phyloP scores from a whole-genome alignment of 1,140 invertebrate species.

The Drosophila neocordata region DNA sequence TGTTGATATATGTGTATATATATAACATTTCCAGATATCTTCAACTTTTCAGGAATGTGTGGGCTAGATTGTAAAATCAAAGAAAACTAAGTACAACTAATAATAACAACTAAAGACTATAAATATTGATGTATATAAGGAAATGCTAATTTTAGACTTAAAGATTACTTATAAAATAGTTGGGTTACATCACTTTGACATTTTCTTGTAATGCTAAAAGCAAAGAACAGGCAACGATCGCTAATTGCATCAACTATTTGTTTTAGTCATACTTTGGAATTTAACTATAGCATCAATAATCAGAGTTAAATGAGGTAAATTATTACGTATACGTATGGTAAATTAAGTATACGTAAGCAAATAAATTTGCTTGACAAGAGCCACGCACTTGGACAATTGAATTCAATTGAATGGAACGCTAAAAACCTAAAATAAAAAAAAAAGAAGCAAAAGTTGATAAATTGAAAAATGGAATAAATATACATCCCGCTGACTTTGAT shows the following conservation, averaged over 20 bases:
- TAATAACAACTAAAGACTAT: no score
- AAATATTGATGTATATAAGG: no score
- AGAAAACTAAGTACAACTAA: no score
- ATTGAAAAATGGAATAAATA: conserved; percentile 18
- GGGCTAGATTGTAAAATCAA: no score
- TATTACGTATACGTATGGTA: conserved; percentile 59
- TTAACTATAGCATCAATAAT: not conserved
- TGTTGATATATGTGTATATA: no score
- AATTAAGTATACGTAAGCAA: conserved; percentile 77
- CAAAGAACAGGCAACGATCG: not conserved
- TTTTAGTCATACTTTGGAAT: not conserved
- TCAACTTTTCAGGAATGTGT: no score
- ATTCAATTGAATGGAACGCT: conserved; percentile 70
- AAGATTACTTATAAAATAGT: not conserved
- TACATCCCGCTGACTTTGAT: conserved; percentile 45
- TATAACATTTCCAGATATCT: no score
- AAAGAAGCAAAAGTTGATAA: conserved; percentile 9
- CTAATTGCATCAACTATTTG: conserved; percentile 1
- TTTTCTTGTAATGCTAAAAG: conserved; percentile 10
- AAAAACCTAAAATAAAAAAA: conserved; percentile 33
- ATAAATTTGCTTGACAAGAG: conserved; percentile 73
- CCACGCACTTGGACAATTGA: conserved; percentile 72
- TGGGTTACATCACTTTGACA: not conserved
- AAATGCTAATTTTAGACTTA: not conserved
- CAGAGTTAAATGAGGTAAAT: conserved; percentile 13